Evolutionary conservation across 1,140 invertebrate genomes (phyloP).

Genomic region (Bombus breviceps): DNA sequence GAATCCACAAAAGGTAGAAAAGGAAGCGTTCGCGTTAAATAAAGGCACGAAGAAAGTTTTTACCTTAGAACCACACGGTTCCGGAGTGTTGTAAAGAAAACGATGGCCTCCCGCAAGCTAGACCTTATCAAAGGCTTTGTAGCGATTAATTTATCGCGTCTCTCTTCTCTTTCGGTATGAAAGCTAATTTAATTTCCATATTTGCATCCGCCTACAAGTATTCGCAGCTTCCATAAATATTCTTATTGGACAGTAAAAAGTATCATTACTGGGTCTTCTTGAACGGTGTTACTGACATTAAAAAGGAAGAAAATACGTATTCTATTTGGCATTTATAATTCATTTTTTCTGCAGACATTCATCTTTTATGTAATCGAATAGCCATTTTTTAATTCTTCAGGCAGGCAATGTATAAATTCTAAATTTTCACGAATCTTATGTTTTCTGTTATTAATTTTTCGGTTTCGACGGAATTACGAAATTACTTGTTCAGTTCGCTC

Average conservation of each 20-base stretch:
- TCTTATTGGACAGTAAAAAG: neutral
- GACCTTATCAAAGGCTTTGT: constrained; percentile 44
- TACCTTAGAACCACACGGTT: neutral
- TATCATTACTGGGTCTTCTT: neutral
- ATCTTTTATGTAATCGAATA: too few species aligned
- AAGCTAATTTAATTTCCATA: constrained; percentile 68
- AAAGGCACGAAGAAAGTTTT: constrained; percentile 20
- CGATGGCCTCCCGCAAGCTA: neutral
- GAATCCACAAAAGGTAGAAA: neutral
- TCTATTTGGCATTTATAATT: too few species aligned
- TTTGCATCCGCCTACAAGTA: constrained; percentile 20
- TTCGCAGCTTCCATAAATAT: neutral
- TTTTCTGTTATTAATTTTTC: too few species aligned
- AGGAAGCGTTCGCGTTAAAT: neutral
- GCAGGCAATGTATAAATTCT: too few species aligned
- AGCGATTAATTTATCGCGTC: constrained; percentile 64
- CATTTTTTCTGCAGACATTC: too few species aligned
- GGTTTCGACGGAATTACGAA: too few species aligned
- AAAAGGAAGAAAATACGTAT: too few species aligned
- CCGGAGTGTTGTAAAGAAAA: constrained; percentile 1
- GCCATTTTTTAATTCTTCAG: too few species aligned
- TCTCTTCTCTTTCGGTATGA: constrained; percentile 17
- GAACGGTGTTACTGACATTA: too few species aligned
- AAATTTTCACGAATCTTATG: too few species aligned
- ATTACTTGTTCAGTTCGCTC: too few species aligned